phyloP scores from a whole-genome alignment of 2,888 invertebrate species.

The Amphiduros pacificus region DNA sequence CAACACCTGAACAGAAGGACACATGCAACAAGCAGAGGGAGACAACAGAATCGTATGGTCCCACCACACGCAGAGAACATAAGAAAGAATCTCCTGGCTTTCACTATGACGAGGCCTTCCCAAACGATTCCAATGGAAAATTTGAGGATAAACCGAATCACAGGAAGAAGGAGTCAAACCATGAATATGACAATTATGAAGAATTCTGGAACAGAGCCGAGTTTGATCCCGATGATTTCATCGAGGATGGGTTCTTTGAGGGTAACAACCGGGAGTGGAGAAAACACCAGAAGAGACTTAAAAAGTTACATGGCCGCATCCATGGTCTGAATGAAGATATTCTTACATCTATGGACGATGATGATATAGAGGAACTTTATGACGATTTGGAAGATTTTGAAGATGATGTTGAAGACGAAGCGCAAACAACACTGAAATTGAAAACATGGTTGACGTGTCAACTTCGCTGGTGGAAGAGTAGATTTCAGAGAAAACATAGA shows the following conservation, averaged over 20 bases:
- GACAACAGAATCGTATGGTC: neutral
- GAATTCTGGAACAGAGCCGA: constrained; percentile 25
- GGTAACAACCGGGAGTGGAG: constrained; percentile 25
- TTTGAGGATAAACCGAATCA: constrained; percentile 24
- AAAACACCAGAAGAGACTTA: constrained; percentile 27
- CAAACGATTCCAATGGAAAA: neutral
- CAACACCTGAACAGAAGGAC: neutral
- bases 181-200: constrained; percentile 15
- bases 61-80: neutral
- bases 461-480: constrained; percentile 29
- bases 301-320: constrained; percentile 23
- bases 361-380: constrained; percentile 31
- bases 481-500: constrained; percentile 26
- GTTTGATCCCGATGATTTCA: constrained; percentile 26
- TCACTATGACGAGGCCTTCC: neutral
- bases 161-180: constrained; percentile 21
- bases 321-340: constrained; percentile 26
- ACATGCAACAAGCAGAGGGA: neutral
- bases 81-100: neutral
- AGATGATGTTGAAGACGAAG: constrained; percentile 26
- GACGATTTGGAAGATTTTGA: constrained; percentile 30
- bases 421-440: constrained; percentile 16
- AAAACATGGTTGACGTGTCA: constrained; percentile 30
- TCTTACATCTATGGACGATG: constrained; percentile 26
- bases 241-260: constrained; percentile 29